Evolutionary conservation across 2,797 vertebrate genomes (phyloP).

Genomic region (Prunella strophiata): DNA sequence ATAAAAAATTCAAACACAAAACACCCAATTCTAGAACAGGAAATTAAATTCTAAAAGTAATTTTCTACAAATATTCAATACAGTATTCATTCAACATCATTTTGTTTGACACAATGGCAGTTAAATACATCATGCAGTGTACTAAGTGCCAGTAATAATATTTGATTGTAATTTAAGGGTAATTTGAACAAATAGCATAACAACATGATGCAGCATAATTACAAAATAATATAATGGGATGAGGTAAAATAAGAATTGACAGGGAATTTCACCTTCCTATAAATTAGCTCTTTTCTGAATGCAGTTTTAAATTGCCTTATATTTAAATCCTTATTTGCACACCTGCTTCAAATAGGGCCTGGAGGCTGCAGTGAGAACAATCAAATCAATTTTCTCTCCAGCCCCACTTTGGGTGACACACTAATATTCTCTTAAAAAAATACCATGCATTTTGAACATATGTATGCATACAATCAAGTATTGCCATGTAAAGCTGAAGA

Average conservation of each 20-base stretch:
- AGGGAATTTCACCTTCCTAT: background rate
- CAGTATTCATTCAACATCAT: slow-evolving; percentile 53
- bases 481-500: background rate
- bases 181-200: slow-evolving; percentile 60
- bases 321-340: background rate
- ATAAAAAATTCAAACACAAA: background rate
- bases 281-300: background rate
- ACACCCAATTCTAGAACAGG: background rate
- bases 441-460: background rate
- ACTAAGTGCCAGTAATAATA: slow-evolving; percentile 43
- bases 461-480: background rate
- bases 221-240: background rate
- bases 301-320: background rate
- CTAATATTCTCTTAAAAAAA: background rate
- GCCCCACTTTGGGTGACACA: background rate
- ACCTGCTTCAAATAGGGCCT: background rate
- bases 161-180: slow-evolving; percentile 37
- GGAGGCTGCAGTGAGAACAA: background rate
- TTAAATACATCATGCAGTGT: slow-evolving; percentile 54
- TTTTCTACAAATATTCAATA: slow-evolving; percentile 49
- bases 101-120: slow-evolving; percentile 59
- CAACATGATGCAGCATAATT: background rate
- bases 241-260: background rate
- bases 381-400: background rate
- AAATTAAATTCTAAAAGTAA: slow-evolving; percentile 52